Evolutionary conservation across 2,888 invertebrate genomes (phyloP), one percentile per base, ranked within the genome.

Genomic region (Rhyacophila evoluta): DNA sequence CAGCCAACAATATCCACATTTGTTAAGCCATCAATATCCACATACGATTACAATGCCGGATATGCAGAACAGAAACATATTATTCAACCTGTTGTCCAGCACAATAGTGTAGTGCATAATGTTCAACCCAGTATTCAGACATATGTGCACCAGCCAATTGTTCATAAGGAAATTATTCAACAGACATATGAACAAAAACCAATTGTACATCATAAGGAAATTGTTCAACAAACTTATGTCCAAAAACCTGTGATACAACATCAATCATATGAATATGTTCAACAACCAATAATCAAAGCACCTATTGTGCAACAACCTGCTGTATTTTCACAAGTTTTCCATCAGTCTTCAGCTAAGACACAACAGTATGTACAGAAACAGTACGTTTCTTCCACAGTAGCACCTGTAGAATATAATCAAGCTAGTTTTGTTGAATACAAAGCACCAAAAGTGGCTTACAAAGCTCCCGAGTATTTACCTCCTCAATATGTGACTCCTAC

Each of bases 241-340:
- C 77, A 83, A 68, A 75, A 81, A 36, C 74, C 75, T n/a, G 28
- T 39, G 1, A 74, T 36, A 25, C 70, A 78, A 55, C 70, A 71
- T 5, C 55, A 55, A 25, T 55, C 55, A 19, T 55, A 25, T 2
- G 25, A 36, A n/a, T 78, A 73, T 67, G 68, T 71, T n/a, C 29
- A 71, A 75, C 75, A 78, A 36, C 55, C 77, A 41, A 33, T 33
- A 15, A 12, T 75, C 15, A 38, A 71, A 38, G 19, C 72, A 10
- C 69, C 75, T 1, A 15, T 39, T 19, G 72, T 33, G n/a, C 73
- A 74, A 8, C 55, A 79, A 12, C 88, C 89, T 82, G 83, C 85
- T 15, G 88, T 89, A 27, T 89, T 89, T 27, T 88, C 88, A 80
- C 89, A 89, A 85, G 85, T 85, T 4, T 87, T 87, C 83, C 87